Evolutionary conservation across 1,140 invertebrate species (phyloP), one percentile per base, ranked within the genome.

Genomic region (Epicauta chinensis): DNA sequence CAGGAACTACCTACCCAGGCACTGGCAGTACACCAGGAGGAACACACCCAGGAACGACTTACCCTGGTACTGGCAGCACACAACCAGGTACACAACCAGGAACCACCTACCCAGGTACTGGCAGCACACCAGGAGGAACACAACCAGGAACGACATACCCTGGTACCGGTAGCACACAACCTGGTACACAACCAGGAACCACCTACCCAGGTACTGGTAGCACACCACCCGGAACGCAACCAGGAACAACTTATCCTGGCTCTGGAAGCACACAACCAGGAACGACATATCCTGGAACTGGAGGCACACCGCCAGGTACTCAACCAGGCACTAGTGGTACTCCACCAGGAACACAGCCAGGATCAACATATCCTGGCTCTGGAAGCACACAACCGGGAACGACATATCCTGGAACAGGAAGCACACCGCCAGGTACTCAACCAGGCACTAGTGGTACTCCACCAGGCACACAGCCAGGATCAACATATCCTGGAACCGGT

Each of bases 271-370:
- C 48, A 45, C 16, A 23, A 37, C 15, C 10, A 2, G 32, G 41
- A 11, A 54, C 36, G 12, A 37, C 31, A 3, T 35, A 36, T 31
- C 37, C 53, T 43, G 36, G 40, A 47, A 36, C 37, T 56, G 62
- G 62, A 29, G 64, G 61, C 14, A 63, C 64, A 15, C 56, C 61
- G 55, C 36, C 62, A 45, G 58, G 52, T 29, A 43, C 46, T 5
- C n/a, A 42, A 12, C 15, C 12, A 13, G 38, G 10, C 16, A 36
- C 16, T 2, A 32, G 34, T 17, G 14, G 31, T 38, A 47, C 46
- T 39, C 14, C 50, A 49, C 5, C 38, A 17, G 50, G 56, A 56
- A 29, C 58, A 11, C 46, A 46, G 38, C 51, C 60, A 42, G 52
- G 57, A 32, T 29, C 13, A 10, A 38, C 49, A 16, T 53, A 43